Conservation (phyloP, 2,888 invertebrate species). For the Polyommatus icarus region DNA sequence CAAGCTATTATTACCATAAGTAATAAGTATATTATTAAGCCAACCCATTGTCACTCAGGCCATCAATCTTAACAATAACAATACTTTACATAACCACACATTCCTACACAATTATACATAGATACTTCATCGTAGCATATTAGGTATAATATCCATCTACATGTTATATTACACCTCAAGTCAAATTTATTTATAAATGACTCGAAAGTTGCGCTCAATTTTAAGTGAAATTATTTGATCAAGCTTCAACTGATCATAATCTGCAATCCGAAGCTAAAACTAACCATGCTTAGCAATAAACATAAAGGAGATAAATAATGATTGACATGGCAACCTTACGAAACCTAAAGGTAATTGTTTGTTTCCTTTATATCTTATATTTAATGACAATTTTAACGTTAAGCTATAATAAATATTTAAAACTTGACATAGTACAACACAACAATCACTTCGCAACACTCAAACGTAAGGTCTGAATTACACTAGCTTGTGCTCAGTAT, state of each 20-base stretch:
- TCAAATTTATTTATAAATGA: not conserved
- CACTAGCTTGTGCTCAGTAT: conserved; percentile 24
- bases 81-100: conserved; percentile 18
- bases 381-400: conserved; percentile 13
- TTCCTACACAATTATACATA: not conserved
- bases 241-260: not conserved
- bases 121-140: not conserved
- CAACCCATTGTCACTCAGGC: not conserved
- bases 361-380: conserved; percentile 9
- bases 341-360: not conserved
- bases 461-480: conserved; percentile 22
- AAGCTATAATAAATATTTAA: conserved; percentile 18
- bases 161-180: not conserved
- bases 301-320: not conserved
- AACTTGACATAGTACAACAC: conserved; percentile 7
- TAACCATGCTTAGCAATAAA: not conserved
- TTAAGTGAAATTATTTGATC: not conserved
- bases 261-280: not conserved
- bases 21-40: not conserved
- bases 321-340: not conserved
- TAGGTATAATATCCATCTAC: conserved; percentile 3
- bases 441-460: conserved; percentile 18
- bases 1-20: not conserved
- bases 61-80: conserved; percentile 13
- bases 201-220: not conserved